Percentiles rank a stretch among this genome's conserved stretches.
Evolutionary conservation across 2,888 invertebrate genomes (phyloP).

Genomic region (Drosophila trichaetosa): DNA sequence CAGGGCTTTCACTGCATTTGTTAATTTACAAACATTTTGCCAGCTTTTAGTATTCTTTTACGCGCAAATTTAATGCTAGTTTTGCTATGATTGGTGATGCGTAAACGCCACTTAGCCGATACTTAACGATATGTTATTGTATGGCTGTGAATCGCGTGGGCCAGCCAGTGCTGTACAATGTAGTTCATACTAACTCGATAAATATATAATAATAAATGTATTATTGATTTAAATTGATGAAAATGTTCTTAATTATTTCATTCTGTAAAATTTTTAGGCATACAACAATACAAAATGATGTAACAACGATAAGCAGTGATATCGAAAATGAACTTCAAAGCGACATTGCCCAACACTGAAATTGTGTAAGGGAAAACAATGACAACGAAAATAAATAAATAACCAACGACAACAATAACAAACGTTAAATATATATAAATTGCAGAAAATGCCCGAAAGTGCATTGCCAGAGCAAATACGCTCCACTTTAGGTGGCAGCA

Average conservation of each 20-base stretch:
- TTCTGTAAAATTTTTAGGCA: background rate
- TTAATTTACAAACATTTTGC: slow-evolving; percentile 38
- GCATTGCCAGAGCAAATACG: slow-evolving; percentile 50
- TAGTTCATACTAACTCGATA: background rate
- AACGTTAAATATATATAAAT: slow-evolving; percentile 17
- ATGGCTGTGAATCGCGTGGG: slow-evolving; percentile 42
- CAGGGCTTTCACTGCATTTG: slow-evolving; percentile 16
- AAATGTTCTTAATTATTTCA: background rate
- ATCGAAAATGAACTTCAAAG: slow-evolving; percentile 20
- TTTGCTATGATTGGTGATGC: slow-evolving; percentile 54
- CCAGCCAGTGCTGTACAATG: slow-evolving; percentile 31
- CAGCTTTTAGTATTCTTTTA: slow-evolving; percentile 61
- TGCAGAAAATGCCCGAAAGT: slow-evolving; percentile 59
- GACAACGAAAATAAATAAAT: slow-evolving; percentile 43
- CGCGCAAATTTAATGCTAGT: slow-evolving; percentile 65
- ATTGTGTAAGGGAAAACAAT: slow-evolving; percentile 30
- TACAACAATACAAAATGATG: background rate
- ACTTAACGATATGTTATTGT: slow-evolving; percentile 32
- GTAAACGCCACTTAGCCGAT: slow-evolving; percentile 32
- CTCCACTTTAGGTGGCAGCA: slow-evolving; percentile 59
- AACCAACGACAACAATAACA: slow-evolving; percentile 39
- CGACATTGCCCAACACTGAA: slow-evolving; percentile 23
- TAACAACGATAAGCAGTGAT: background rate
- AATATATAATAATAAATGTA: background rate
- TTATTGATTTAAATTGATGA: background rate